phyloP scores from a whole-genome alignment of 2,797 vertebrate species.

The Sphenodon punctatus region DNA sequence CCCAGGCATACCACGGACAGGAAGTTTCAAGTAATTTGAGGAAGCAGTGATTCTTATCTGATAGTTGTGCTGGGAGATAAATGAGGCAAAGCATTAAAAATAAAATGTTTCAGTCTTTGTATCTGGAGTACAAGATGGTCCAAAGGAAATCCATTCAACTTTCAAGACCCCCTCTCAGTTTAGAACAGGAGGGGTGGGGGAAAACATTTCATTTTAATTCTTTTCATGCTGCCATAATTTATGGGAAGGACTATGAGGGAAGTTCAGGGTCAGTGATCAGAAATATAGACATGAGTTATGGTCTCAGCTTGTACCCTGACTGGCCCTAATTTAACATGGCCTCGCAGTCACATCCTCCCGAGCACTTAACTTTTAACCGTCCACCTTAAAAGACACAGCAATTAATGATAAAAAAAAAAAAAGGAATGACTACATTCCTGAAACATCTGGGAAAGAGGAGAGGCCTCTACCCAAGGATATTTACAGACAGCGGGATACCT shows the following conservation, averaged over 20 bases:
- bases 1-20: neutral
- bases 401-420: conserved; percentile 39
- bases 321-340: conserved; percentile 63
- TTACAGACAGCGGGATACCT: conserved; percentile 54
- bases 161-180: conserved; percentile 4
- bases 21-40: neutral
- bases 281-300: conserved; percentile 58
- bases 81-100: neutral
- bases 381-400: conserved; percentile 51
- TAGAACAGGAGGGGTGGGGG: neutral
- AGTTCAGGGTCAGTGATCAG: conserved; percentile 69
- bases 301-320: conserved; percentile 31
- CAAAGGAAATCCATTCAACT: neutral
- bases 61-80: accelerated
- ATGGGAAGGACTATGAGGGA: conserved; percentile 47
- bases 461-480: conserved; percentile 42
- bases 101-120: neutral
- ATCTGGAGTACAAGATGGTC: neutral
- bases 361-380: conserved; percentile 58
- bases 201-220: conserved; percentile 22
- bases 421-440: conserved; percentile 55
- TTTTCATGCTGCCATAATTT: conserved; percentile 52
- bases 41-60: neutral
- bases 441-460: conserved; percentile 66
- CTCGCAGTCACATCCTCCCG: conserved; percentile 50